A percentile compares a stretch with the other conserved stretches of the same genome.
These are phyloP conservation scores for Tetrax tetrax DNA, from an alignment of 2,113 vertebrate species.

Conservation along the genomic window DNA sequence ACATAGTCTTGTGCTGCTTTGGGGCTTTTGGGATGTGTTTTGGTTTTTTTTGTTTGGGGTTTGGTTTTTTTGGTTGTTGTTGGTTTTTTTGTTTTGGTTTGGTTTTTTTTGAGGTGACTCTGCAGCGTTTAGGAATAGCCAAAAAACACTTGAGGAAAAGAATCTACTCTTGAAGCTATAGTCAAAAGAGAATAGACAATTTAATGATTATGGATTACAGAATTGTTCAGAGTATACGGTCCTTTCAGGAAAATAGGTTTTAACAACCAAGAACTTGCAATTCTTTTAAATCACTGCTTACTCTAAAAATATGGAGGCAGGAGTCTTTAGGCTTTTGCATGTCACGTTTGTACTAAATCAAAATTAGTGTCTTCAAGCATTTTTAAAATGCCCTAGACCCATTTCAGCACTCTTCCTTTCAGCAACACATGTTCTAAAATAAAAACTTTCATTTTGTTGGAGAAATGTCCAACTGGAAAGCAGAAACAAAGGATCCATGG, in stretches of 20 bases:
- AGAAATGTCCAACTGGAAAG: neutral
- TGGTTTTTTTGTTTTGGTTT: neutral
- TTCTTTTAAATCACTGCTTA: neutral
- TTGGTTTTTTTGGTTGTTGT: neutral
- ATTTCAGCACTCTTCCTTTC: neutral
- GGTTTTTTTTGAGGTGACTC: neutral
- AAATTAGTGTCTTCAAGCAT: neutral
- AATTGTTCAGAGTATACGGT: neutral
- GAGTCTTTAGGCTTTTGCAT: neutral
- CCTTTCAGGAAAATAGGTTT: neutral
- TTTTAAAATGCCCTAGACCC: neutral
- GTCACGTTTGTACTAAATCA: neutral
- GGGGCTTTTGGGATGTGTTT: neutral
- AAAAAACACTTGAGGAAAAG: neutral
- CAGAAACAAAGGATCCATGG: neutral
- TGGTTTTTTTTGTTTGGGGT: no score
- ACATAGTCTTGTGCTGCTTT: neutral
- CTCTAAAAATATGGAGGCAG: neutral
- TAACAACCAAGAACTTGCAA: neutral
- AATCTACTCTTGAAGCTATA: neutral
- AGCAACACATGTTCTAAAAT: neutral
- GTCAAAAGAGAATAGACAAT: neutral
- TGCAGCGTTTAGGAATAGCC: neutral
- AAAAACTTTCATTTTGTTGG: neutral
- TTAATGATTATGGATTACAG: neutral